Evolutionary conservation across 1,140 invertebrate species (phyloP), one percentile per base, ranked within the genome.

Genomic region (Saccostrea echinata): DNA sequence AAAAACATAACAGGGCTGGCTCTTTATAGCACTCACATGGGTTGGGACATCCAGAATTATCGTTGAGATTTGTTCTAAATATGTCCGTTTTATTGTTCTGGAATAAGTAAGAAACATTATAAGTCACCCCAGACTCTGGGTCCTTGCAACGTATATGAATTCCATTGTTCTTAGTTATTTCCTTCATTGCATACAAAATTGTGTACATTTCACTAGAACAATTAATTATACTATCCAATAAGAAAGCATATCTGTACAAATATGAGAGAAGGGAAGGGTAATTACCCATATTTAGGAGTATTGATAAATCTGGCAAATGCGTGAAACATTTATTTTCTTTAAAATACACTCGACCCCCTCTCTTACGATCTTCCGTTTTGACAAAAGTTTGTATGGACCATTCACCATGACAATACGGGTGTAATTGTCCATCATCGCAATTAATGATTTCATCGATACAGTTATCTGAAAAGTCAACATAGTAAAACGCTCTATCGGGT

Each of bases 381-480:
- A 61, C n/a, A 61, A 21, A 61, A 13, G 57, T 61, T 21, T 18
- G 18, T 61, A 61, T 61, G 18, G 57, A 61, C 57, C 57, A 61
- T 0, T 61, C 16, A 24, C 57, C n/a, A 18, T 61, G n/a, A 61
- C 57, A 61, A 61, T 24, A 4, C 6, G 57, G 57, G 3, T 61
- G 16, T 16, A 13, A 9, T 21, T 24, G 18, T 21, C n/a, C n/a
- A 6, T 21, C 57, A 24, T 61, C 57, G n/a, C 57, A 61, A 24
- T 61, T 61, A 21, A 61, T 61, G 57, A 61, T 24, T 61, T 61
- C 57, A 61, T 61, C 57, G n/a, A 61, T 61, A 24, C 57, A 61
- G 18, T 61, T 61, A 6, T 61, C n/a, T 6, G 57, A 61, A 24
- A 61, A 61, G n/a, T 61, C 57, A 18, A 61, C 57, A 61, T 21